phyloP scores from a whole-genome alignment of 2,797 vertebrate genomes.

The Anguilla obscura region DNA sequence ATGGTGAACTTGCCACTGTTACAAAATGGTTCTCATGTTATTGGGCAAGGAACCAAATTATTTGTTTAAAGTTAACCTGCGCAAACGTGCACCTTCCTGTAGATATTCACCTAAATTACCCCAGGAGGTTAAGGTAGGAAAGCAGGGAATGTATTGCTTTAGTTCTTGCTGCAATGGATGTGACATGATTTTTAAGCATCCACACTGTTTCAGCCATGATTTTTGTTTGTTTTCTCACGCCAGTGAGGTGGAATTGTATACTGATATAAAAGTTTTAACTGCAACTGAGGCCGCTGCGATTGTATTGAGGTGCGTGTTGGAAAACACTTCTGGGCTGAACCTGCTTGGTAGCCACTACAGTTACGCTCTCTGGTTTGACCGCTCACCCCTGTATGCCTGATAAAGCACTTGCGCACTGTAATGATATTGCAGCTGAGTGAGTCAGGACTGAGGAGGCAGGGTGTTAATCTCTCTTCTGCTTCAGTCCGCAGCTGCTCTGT shows the following conservation, averaged over 20 bases:
- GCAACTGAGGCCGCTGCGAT: not conserved
- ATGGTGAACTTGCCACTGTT: not conserved
- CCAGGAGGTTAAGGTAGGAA: not conserved
- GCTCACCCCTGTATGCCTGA: not conserved
- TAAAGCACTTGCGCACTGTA: not conserved
- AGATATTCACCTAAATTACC: no score
- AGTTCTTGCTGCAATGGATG: not conserved
- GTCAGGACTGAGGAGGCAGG: not conserved
- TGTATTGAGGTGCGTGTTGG: not conserved
- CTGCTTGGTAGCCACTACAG: no score
- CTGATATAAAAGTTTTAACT: not conserved
- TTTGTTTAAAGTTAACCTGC: not conserved
- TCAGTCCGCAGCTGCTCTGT: constrained; percentile 93
- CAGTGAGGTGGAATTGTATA: not conserved
- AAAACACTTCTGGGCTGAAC: not conserved
- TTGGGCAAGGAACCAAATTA: not conserved
- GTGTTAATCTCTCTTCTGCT: constrained; percentile 47
- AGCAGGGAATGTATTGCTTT: not conserved
- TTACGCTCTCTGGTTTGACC: not conserved
- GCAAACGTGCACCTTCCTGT: not conserved
- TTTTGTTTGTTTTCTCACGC: not conserved
- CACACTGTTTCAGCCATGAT: not conserved
- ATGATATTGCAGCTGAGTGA: not conserved
- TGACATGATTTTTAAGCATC: not conserved
- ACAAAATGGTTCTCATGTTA: not conserved